Evolutionary conservation across 2,797 vertebrate species (phyloP).

Genomic region (Nyctibius grandis): DNA sequence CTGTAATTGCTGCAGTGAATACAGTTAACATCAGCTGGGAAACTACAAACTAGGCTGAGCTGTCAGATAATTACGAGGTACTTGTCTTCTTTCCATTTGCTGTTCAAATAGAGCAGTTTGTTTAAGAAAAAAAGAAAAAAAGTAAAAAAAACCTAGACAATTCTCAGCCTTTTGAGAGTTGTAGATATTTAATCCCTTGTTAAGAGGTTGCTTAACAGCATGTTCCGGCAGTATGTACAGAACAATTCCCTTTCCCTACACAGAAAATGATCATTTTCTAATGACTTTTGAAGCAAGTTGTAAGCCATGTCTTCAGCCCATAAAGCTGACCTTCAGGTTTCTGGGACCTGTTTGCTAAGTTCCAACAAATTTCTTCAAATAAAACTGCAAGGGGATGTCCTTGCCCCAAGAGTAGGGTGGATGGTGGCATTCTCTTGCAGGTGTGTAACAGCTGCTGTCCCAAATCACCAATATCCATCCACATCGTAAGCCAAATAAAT

Average conservation of each 20-base stretch:
- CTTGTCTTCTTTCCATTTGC: background rate
- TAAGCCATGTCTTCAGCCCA: background rate
- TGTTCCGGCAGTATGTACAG: background rate
- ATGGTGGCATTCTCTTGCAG: background rate
- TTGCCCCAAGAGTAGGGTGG: background rate
- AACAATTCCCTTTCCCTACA: background rate
- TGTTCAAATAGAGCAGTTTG: background rate
- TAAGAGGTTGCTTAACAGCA: background rate
- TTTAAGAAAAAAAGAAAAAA: background rate
- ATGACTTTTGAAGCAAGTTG: background rate
- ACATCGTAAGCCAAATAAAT: background rate
- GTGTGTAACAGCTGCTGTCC: background rate
- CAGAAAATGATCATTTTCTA: rapidly evolving
- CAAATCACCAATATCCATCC: background rate
- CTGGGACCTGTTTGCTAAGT: background rate
- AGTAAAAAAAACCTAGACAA: rapidly evolving
- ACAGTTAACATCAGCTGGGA: background rate
- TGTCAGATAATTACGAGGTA: background rate
- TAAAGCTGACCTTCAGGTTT: background rate
- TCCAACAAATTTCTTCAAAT: background rate
- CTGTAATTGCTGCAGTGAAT: background rate
- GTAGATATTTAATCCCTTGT: background rate
- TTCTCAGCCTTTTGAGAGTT: background rate
- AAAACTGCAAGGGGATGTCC: background rate
- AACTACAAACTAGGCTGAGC: background rate